Evolutionary conservation across 1,140 invertebrate species (phyloP), one percentile per base, ranked within the genome.

Genomic region (Nasonia giraulti): DNA sequence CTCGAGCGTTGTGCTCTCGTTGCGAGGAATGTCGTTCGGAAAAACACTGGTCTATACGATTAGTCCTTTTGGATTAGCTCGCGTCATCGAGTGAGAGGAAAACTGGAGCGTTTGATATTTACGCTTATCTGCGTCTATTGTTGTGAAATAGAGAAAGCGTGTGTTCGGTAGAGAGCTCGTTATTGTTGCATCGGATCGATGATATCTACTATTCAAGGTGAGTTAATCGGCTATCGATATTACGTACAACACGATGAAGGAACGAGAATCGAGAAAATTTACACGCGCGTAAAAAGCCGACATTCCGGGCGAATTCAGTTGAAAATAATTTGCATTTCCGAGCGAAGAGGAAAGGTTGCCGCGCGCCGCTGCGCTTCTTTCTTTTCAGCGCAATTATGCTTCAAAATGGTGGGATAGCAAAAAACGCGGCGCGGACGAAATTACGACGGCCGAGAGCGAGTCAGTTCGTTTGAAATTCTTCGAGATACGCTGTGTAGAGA

Each of bases 81-180:
- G 0, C 62, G 62, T 66, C 62, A 66, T 17, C 62, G 62, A 66
- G 17, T 17, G 62, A 66, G n/a, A 66, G n/a, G 62, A 20, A n/a
- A n/a, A 66, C 62, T 66, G 11, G 62, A 44, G 40, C 40, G 40
- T 44, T 44, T 37, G 4, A 27, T 44, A 44, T 44, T 44, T 44
- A 44, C 40, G 40, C 10, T 44, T 44, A 44, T 44, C 33, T 78
- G 27, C 27, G 1, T 27, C 14, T 50, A 69, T 83, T 83, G 75
- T 83, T 83, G 62, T 68, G 37, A 83, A 77, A 78, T 66, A 83
- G 82, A 47, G 74, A 83, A 83, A 83, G 82, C 68, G 68, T 69
- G 7, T 31, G 33, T 31, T 2, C 20, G n/a, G 33, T 6, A 0
- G 33, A 37, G 33, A 37, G 33, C 5, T 37, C 33, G 33, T 37